Evolutionary conservation across 64 coral and sea anemone species (phyloP).

Genomic region (Anthopleura sola): DNA sequence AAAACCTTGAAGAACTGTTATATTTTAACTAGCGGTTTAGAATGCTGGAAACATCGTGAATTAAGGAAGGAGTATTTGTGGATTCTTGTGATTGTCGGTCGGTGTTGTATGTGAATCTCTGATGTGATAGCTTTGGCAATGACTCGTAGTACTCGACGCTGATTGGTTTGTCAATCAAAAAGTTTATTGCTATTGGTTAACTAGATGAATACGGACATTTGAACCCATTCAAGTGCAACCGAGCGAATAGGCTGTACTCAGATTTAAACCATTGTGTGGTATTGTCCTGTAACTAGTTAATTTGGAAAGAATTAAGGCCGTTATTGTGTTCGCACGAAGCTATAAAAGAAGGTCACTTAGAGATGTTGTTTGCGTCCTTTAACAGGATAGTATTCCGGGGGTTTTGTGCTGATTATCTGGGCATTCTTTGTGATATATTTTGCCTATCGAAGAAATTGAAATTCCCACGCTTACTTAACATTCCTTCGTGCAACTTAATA

Average conservation of each 20-base stretch:
- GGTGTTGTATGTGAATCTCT: conserved; percentile 5
- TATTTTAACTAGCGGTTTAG: background rate
- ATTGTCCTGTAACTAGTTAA: background rate
- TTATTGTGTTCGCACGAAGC: background rate
- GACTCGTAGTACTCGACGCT: background rate
- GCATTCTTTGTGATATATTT: background rate
- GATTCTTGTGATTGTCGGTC: background rate
- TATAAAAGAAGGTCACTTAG: background rate
- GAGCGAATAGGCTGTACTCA: background rate
- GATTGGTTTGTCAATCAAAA: conserved; percentile 23
- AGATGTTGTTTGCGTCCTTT: background rate
- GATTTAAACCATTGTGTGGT: background rate
- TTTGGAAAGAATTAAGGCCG: background rate
- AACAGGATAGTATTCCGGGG: background rate
- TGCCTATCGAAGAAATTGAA: background rate
- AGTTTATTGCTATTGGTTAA: conserved; percentile 6
- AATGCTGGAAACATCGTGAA: background rate
- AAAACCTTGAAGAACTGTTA: background rate
- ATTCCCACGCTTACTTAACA: background rate
- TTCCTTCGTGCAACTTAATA: background rate
- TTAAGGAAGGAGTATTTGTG: background rate
- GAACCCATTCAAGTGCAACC: conserved; percentile 8
- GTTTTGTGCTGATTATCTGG: background rate
- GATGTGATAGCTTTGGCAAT: conserved; percentile 19
- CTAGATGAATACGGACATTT: conserved; percentile 12